Evolutionary conservation across 2,888 invertebrate species (phyloP), one percentile per base, ranked within the genome.

Genomic region (Ceratothoa steindachneri): DNA sequence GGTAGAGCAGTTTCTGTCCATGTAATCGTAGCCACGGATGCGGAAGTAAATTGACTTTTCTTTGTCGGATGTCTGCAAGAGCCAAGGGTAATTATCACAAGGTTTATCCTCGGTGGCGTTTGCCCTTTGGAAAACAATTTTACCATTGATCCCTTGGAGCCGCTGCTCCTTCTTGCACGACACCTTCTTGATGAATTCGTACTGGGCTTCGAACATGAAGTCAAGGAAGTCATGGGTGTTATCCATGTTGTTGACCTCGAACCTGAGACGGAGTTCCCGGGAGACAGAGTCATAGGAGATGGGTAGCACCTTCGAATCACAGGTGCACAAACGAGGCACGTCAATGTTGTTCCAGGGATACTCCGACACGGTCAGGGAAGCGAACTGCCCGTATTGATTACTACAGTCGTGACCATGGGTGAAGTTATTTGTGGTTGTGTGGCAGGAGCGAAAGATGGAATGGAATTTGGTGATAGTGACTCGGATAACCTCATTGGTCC

Each of bases 121-220:
- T 28, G 69, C 72, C 52, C 71, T 75, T 5, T 72, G 75, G 30
- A 77, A 77, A 5, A 75, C 69, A 65, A 77, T 77, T 30, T 77
- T 73, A 3, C 77, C 77, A 30, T 71, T 77, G 24, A 74, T 77
- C 3, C 77, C 77, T 53, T 77, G 77, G 1, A 77, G 72, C 15
- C 77, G 64, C 30, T 77, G 77, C 41, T 72, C 77, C 52, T 72
- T 77, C 30, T 71, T 77, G 30, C 77, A 77, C 1, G 77, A 77
- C 2, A 68, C 24, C 53, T 77, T 77, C 70, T 77, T 77, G 19
- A 77, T 72, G 24, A 77, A 77, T 28, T 77, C 77, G 30, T 77
- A 77, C 31, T 75, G 77, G 41, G 77, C 77, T 60, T 77, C 77
- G 60, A 77, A 77, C 77, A 75, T 77, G 55, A 77, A 77, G 31